These are phyloP conservation scores for Amblyteles armatorius DNA, from an alignment of 2,888 invertebrate species.

Conservation along the genomic window DNA sequence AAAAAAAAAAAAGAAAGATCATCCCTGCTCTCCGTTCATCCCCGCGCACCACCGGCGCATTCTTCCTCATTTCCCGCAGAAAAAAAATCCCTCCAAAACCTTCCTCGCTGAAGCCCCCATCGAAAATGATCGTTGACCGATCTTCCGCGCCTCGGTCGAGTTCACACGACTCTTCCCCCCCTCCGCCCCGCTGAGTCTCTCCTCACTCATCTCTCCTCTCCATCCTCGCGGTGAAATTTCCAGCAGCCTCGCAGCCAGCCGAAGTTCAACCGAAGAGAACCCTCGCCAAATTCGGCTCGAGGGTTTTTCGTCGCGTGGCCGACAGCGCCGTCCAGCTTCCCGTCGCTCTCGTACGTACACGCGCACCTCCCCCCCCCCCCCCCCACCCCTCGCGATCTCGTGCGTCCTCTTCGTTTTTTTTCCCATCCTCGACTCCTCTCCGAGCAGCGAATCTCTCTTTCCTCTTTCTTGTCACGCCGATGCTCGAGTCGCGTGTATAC, in stretches of 20 bases:
- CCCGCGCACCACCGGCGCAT: background rate
- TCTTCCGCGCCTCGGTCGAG: constrained; percentile 35
- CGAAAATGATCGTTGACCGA: constrained; percentile 34
- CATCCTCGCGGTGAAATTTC: background rate
- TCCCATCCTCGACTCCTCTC: constrained; percentile 31
- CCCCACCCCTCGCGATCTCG: background rate
- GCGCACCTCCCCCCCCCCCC: background rate
- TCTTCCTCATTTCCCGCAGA: too few species aligned
- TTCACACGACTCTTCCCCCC: constrained; percentile 35
- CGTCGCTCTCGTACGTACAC: background rate
- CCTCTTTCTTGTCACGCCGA: constrained; percentile 51
- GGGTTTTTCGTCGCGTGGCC: constrained; percentile 60
- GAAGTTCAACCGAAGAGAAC: constrained; percentile 10
- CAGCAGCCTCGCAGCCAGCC: background rate
- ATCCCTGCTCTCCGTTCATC: constrained; percentile 21
- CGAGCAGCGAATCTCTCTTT: constrained; percentile 50
- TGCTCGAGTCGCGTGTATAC: constrained; percentile 42
- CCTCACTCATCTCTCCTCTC: too few species aligned
- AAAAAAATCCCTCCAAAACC: background rate
- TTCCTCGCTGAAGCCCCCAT: constrained; percentile 1
- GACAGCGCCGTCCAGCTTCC: constrained; percentile 34
- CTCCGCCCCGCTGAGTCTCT: constrained; percentile 18
- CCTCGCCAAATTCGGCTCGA: constrained; percentile 59
- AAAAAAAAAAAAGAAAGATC: constrained; percentile 27
- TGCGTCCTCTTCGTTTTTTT: constrained; percentile 50